Conservation (phyloP, 2,797 vertebrate genomes). For the Catharus ustulatus region DNA sequence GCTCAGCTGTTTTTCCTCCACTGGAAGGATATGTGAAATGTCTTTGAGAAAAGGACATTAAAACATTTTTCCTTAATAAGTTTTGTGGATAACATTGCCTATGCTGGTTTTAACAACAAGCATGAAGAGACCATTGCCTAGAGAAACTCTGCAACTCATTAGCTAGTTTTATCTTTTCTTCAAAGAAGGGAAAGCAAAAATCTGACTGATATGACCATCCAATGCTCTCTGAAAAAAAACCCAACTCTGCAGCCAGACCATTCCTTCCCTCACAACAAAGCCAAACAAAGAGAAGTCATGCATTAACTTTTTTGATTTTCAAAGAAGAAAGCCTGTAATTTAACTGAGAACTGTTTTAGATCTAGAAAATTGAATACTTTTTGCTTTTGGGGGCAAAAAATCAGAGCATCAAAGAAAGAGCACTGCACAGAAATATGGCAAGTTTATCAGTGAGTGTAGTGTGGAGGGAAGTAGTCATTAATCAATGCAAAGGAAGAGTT, state of each 20-base stretch:
- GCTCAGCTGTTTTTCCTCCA: background rate
- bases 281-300: background rate
- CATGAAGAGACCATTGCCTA: background rate
- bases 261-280: background rate
- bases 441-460: background rate
- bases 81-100: background rate
- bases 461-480: background rate
- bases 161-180: slow-evolving; percentile 4
- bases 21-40: background rate
- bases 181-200: background rate
- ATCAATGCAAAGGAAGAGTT: background rate
- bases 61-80: background rate
- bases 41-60: background rate
- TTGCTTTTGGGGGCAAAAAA: background rate
- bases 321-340: background rate
- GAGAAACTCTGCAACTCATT: slow-evolving; percentile 14
- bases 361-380: background rate
- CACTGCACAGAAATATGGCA: background rate
- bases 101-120: background rate
- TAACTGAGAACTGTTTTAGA: background rate
- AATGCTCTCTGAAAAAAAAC: background rate
- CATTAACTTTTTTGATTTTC: background rate
- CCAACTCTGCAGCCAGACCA: background rate
- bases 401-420: background rate
- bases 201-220: background rate